A percentile compares a stretch with the other conserved stretches of the same genome.
These are phyloP conservation scores for Papilio aristodemus DNA, from an alignment of 1,140 invertebrate species.

Conservation along the genomic window DNA sequence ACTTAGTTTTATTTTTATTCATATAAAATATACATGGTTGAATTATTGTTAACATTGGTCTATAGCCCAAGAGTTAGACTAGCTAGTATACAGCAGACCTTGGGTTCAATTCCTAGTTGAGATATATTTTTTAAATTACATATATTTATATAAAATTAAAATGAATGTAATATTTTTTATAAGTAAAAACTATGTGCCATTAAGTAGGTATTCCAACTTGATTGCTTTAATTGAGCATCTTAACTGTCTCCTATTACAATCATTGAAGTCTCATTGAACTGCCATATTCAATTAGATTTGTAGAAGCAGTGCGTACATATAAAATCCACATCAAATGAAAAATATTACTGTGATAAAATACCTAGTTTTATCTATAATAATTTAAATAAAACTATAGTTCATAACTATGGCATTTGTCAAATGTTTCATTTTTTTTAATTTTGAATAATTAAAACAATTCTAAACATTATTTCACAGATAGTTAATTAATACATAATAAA, in stretches of 20 bases:
- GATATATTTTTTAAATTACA: too few species aligned
- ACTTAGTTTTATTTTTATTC: background rate
- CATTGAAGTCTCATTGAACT: conserved; percentile 25
- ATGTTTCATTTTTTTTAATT: background rate
- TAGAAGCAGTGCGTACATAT: too few species aligned
- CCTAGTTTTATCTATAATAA: background rate
- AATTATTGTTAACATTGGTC: too few species aligned
- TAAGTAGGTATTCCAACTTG: background rate
- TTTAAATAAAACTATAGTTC: background rate
- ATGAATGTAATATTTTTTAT: too few species aligned
- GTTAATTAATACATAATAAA: background rate
- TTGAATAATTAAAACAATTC: background rate
- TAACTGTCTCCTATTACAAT: conserved; percentile 20
- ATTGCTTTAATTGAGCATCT: conserved; percentile 14
- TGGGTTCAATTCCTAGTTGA: too few species aligned
- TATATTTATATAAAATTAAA: too few species aligned
- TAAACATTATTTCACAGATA: background rate
- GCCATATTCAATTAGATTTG: too few species aligned
- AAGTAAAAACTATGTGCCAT: conserved; percentile 1
- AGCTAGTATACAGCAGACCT: too few species aligned
- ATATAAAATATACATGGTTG: too few species aligned
- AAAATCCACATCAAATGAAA: too few species aligned
- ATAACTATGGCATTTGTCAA: background rate
- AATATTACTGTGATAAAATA: too few species aligned
- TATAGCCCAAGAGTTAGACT: too few species aligned